These are phyloP conservation scores for Poecilia gillii DNA, from an alignment of 2,797 vertebrate genomes.

Conservation along the genomic window DNA sequence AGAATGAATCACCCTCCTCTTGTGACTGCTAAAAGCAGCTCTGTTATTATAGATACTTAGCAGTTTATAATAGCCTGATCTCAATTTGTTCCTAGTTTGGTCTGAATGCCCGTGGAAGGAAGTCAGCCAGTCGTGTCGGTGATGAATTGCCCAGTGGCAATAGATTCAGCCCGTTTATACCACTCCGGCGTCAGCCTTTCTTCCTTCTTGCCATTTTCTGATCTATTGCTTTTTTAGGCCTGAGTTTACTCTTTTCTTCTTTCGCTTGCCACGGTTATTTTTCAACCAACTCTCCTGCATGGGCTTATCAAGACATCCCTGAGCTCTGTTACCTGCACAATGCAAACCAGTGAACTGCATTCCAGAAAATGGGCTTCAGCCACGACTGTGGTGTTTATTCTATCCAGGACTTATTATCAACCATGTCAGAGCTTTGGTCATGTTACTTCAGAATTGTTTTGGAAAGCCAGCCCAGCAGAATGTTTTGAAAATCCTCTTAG, in stretches of 20 bases:
- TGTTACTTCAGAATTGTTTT: conserved; percentile 44
- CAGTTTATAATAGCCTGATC: conserved; percentile 42
- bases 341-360: conserved; percentile 32
- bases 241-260: conserved; percentile 48
- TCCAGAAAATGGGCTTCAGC: conserved; percentile 49
- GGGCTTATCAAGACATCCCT: conserved; percentile 53
- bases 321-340: conserved; percentile 55
- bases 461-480: conserved; percentile 44
- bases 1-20: conserved; percentile 29
- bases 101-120: conserved; percentile 66
- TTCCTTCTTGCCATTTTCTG: conserved; percentile 33
- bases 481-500: conserved; percentile 60
- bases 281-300: conserved; percentile 37
- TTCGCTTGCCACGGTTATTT: conserved; percentile 32
- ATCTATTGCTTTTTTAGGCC: conserved; percentile 59
- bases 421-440: conserved; percentile 51
- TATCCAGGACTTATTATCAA: conserved; percentile 70
- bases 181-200: conserved; percentile 6
- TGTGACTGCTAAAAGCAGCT: conserved; percentile 29
- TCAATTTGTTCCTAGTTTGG: conserved; percentile 61
- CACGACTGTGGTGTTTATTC: conserved; percentile 66
- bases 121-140: conserved; percentile 31
- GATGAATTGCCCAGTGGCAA: conserved; percentile 45
- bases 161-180: conserved; percentile 62
- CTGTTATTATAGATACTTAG: conserved; percentile 24